phyloP scores from a whole-genome alignment of 2,888 invertebrate genomes.

The Xiphydria camelus region DNA sequence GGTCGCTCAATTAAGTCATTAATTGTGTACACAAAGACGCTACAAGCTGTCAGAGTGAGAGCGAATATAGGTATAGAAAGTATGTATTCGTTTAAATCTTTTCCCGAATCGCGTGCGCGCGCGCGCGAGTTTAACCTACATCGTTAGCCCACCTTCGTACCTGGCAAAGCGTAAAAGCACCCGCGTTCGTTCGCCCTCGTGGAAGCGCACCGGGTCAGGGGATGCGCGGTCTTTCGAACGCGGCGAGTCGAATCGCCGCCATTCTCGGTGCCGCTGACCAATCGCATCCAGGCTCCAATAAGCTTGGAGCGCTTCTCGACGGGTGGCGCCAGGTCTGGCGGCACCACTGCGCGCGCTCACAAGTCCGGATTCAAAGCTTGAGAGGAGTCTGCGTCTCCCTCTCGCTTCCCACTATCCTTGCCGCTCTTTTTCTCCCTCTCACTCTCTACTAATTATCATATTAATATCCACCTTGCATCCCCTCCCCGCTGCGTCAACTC shows the following conservation, averaged over 20 bases:
- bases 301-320: slow-evolving; percentile 16
- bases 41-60: too few species aligned
- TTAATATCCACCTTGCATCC: slow-evolving; percentile 8
- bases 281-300: slow-evolving; percentile 15
- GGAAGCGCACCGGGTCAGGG: neutral
- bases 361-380: slow-evolving; percentile 1
- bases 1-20: too few species aligned
- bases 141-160: too few species aligned
- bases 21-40: too few species aligned
- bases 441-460: slow-evolving; percentile 17
- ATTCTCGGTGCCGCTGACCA: slow-evolving; percentile 8
- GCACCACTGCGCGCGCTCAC: slow-evolving; percentile 3
- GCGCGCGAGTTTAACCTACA: too few species aligned
- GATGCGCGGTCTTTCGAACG: too few species aligned
- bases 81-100: too few species aligned
- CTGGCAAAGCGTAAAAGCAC: too few species aligned
- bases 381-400: slow-evolving; percentile 6
- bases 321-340: slow-evolving; percentile 11
- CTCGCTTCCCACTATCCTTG: slow-evolving; percentile 4
- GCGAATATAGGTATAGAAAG: too few species aligned
- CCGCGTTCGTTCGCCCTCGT: too few species aligned
- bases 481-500: neutral
- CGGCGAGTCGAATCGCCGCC: slow-evolving; percentile 10
- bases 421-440: slow-evolving; percentile 6
- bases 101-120: too few species aligned